Percentiles rank a stretch among this genome's conserved stretches.
Conservation (phyloP, 2,113 vertebrate species). For the Brachirus orientalis region DNA sequence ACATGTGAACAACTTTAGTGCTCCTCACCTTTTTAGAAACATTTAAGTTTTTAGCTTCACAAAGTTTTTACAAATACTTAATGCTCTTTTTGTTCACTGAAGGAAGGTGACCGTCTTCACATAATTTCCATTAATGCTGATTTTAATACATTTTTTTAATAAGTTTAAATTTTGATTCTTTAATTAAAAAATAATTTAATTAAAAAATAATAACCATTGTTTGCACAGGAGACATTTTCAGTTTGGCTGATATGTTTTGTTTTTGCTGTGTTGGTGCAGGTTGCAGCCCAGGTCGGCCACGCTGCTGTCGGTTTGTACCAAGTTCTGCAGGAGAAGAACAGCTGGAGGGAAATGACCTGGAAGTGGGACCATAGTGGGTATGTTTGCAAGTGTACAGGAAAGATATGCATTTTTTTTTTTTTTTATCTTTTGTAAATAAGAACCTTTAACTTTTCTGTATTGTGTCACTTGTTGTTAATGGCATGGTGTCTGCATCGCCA, state of each 20-base stretch:
- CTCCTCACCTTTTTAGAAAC: too few species aligned
- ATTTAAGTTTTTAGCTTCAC: background rate
- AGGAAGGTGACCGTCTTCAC: too few species aligned
- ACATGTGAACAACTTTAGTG: background rate
- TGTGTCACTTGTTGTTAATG: too few species aligned
- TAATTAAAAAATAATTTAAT: too few species aligned
- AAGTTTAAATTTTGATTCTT: too few species aligned
- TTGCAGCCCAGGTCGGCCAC: slow-evolving; percentile 86
- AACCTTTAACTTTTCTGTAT: too few species aligned
- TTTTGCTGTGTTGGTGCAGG: slow-evolving; percentile 64
- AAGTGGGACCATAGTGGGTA: slow-evolving; percentile 87
- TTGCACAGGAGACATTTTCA: background rate
- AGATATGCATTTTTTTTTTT: background rate
- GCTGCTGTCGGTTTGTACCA: slow-evolving; percentile 86
- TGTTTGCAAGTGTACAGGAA: slow-evolving; percentile 6
- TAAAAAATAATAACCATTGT: too few species aligned
- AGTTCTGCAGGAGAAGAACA: slow-evolving; percentile 82
- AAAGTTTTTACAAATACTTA: too few species aligned
- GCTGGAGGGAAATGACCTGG: slow-evolving; percentile 83
- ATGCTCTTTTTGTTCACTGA: background rate
- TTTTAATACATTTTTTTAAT: too few species aligned
- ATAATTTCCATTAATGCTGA: background rate
- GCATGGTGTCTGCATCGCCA: too few species aligned
- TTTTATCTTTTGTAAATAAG: too few species aligned
- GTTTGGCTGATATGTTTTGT: background rate